These are phyloP conservation scores for Oegoconia quadripuncta DNA, from an alignment of 2,888 invertebrate species.

Conservation along the genomic window DNA sequence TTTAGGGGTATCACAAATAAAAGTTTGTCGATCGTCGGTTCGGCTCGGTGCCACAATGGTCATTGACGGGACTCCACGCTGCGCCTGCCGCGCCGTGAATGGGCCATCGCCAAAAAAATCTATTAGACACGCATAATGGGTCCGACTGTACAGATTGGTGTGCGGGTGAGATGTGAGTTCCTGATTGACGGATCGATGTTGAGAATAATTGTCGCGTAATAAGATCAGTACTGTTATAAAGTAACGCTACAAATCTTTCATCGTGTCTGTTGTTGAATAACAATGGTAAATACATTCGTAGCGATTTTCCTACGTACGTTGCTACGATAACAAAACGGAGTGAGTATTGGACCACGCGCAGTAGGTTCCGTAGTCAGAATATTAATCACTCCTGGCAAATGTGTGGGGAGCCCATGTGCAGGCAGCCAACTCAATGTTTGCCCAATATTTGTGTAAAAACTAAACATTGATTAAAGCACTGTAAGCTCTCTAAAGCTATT, in stretches of 20 bases:
- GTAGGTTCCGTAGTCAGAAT: too few relatives aligned
- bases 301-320: too few relatives aligned
- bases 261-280: neutral
- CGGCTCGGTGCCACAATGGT: conserved; percentile 62
- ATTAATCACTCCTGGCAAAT: neutral
- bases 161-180: conserved; percentile 48
- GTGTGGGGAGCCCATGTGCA: too few relatives aligned
- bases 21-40: conserved; percentile 60
- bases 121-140: conserved; percentile 75
- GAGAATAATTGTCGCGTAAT: conserved; percentile 10
- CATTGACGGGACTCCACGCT: conserved; percentile 73
- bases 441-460: too few relatives aligned
- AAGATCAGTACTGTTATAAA: neutral
- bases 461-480: too few relatives aligned
- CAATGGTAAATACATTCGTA: neutral
- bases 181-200: conserved; percentile 41
- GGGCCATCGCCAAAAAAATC: conserved; percentile 70
- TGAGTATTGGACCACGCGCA: too few relatives aligned
- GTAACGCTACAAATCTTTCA: neutral
- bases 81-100: conserved; percentile 63
- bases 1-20: conserved; percentile 75
- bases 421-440: too few relatives aligned
- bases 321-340: too few relatives aligned
- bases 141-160: conserved; percentile 48
- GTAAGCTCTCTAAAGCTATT: too few relatives aligned